Evolutionary conservation across 2,888 invertebrate genomes (phyloP).

Genomic region (Monochamus alternatus): DNA sequence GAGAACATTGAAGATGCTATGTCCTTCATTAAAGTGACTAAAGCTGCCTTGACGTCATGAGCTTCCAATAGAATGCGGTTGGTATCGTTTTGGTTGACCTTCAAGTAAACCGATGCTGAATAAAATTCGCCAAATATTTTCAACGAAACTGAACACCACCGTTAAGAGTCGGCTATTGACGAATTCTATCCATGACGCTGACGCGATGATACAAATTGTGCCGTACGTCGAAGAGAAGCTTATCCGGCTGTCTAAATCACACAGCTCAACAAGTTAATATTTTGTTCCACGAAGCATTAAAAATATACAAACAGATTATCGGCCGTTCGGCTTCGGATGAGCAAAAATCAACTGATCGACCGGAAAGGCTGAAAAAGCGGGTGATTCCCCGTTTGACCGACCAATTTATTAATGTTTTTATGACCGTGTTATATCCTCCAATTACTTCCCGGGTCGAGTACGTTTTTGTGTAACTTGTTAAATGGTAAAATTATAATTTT

Average conservation of each 20-base stretch:
- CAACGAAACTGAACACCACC: too few species aligned
- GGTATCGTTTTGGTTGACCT: too few species aligned
- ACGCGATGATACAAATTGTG: background rate
- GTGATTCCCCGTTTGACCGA: too few species aligned
- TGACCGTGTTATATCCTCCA: conserved; percentile 22
- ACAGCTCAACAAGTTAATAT: conserved; percentile 4
- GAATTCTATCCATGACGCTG: background rate
- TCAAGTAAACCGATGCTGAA: too few species aligned
- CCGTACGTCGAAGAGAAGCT: background rate
- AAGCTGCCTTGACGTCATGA: too few species aligned
- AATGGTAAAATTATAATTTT: conserved; percentile 46
- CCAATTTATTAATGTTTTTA: conserved; percentile 27
- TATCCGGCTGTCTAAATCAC: background rate
- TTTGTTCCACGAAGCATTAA: background rate
- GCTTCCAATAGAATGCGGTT: too few species aligned
- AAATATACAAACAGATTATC: background rate
- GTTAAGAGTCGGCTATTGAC: too few species aligned
- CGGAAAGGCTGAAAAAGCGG: background rate
- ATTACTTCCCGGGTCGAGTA: conserved; percentile 42
- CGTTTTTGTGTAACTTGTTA: conserved; percentile 37
- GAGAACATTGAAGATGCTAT: too few species aligned
- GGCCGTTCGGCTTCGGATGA: background rate
- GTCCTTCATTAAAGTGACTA: too few species aligned
- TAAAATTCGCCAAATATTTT: too few species aligned
- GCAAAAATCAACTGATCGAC: background rate